Percentiles rank a stretch among this genome's conserved stretches.
Conservation (phyloP, 2,888 invertebrate species). For the Torymus auratus region DNA sequence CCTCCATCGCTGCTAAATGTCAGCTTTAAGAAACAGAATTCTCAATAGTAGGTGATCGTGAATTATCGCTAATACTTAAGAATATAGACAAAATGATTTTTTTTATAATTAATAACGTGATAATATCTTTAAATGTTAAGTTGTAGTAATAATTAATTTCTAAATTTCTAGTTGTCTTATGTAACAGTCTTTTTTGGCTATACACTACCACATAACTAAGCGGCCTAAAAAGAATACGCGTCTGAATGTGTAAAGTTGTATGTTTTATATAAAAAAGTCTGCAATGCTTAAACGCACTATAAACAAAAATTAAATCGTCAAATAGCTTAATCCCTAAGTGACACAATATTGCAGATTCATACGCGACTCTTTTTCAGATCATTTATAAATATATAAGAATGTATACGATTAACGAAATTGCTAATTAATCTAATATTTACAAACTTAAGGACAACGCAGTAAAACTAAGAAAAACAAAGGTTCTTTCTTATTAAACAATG, state of each 20-base stretch:
- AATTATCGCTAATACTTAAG: constrained; percentile 49
- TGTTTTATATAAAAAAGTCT: constrained; percentile 26
- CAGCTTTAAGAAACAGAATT: constrained; percentile 62
- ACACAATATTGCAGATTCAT: not conserved
- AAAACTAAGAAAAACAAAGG: constrained; percentile 36
- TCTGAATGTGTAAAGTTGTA: not conserved
- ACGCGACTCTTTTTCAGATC: constrained; percentile 46
- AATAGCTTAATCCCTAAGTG: constrained; percentile 1
- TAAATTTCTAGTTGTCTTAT: constrained; percentile 73
- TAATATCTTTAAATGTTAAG: constrained; percentile 64
- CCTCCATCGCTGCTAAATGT: constrained; percentile 39
- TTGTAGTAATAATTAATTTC: constrained; percentile 69
- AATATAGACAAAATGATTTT: constrained; percentile 64
- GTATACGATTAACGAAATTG: not conserved
- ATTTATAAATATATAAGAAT: constrained; percentile 11
- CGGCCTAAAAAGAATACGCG: no score
- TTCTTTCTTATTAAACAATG: constrained; percentile 22
- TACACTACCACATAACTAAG: constrained; percentile 50
- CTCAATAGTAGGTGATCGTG: constrained; percentile 50
- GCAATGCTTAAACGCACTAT: not conserved
- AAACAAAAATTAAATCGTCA: constrained; percentile 7
- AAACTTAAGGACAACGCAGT: constrained; percentile 56
- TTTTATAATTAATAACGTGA: constrained; percentile 66
- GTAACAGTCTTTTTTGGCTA: constrained; percentile 75
- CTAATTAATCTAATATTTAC: constrained; percentile 56